Base-by-base conservation (phyloP, 2,113 vertebrate species). In the Chitala chitala region DNA sequence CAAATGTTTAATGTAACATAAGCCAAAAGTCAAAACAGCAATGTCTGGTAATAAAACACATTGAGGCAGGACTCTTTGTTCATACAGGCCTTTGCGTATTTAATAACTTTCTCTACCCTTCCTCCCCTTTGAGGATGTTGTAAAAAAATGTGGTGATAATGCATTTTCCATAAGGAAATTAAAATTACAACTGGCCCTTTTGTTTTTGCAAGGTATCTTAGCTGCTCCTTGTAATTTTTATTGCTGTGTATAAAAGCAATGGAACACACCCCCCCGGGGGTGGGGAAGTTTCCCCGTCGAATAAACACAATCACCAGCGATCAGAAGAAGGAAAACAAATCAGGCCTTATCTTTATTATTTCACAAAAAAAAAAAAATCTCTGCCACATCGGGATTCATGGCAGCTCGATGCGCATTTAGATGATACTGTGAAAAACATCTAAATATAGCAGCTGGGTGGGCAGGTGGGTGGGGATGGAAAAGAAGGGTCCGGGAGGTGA, bases 391-490 rank as follows among this genome's bases (percentile, higher is more conserved):
- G 8, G 7, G 33, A 29, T 71, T 17, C 69, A 75, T 79, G 82
- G 81, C 76, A 83, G 82, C 74, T 77, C 77, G 81, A 82, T 84
- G 85, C 82, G 85, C 85, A 83, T 53, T 73, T 55, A 31, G 13
- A 56, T 15, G 15, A 76, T 68, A 78, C 71, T 76, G 77, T 85
- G 80, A 86, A 90, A 90, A 92, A 88, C 85, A 89, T 82, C 91
- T 90, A 92, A 92, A 93, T 87, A 89, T 88, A 91, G 88, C 78
- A 51, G 26, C 15, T 54, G 48, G 74, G 82, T 82, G 84, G 85
- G 83, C 82, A 81, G 77, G 82, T 87, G 88, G 89, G 87, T 87
- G 84, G 89, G 85, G 85, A 85, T 87, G 86, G 87, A 91, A 91
- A 91, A 87, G 83, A 86, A 89, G 82, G 87, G 85, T 85, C 80